These are phyloP conservation scores for Rachycentron canadum DNA, from an alignment of 2,797 vertebrate genomes.

Conservation along the genomic window DNA sequence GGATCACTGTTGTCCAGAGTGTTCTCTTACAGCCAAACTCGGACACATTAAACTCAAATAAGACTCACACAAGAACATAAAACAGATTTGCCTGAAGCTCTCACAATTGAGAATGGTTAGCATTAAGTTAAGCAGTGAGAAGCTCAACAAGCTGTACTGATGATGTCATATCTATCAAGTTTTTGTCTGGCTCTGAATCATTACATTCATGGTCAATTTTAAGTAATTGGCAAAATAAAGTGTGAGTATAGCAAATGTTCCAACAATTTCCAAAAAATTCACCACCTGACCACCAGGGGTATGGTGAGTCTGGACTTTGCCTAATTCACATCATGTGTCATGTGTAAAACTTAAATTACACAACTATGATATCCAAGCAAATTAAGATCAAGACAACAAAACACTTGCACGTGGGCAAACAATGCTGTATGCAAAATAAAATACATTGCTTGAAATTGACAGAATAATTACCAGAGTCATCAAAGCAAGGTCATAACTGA, in stretches of 20 bases:
- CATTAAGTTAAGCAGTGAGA: not conserved
- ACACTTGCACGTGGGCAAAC: slow-evolving; percentile 32
- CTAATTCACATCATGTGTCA: not conserved
- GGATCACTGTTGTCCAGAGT: not conserved
- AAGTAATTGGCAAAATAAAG: not conserved
- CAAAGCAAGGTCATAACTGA: slow-evolving; percentile 29
- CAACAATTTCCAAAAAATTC: not conserved
- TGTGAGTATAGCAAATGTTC: not conserved
- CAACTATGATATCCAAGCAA: slow-evolving; percentile 22
- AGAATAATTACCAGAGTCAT: slow-evolving; percentile 13
- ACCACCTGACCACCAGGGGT: slow-evolving; percentile 67
- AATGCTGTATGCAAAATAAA: slow-evolving; percentile 27
- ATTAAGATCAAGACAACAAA: slow-evolving; percentile 23
- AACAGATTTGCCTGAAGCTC: not conserved
- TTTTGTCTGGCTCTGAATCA: not conserved
- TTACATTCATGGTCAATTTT: not conserved
- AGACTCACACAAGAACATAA: not conserved
- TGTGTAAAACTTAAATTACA: not conserved
- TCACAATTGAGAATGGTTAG: not conserved
- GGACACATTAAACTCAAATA: not conserved
- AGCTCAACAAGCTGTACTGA: not conserved
- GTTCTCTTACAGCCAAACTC: not conserved
- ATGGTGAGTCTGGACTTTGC: not conserved
- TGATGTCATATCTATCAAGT: not conserved
- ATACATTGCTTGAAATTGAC: not conserved